Evolutionary conservation across 64 coral and sea anemone species (phyloP).

Genomic region (Montipora capricornis): DNA sequence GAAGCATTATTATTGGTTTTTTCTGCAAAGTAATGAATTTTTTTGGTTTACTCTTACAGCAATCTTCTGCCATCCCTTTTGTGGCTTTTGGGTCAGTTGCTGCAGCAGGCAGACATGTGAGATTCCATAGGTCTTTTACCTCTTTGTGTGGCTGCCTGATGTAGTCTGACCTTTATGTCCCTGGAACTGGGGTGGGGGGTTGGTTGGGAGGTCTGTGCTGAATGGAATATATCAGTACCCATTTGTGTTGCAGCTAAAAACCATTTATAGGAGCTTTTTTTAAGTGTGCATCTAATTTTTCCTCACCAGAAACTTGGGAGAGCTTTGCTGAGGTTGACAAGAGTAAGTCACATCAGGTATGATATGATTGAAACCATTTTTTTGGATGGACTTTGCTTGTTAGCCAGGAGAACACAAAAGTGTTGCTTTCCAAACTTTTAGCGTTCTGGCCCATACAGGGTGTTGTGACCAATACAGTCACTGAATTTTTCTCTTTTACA

Average conservation of each 20-base stretch:
- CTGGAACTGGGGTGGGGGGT: not conserved
- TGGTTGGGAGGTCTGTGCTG: not conserved
- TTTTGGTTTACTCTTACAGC: not conserved
- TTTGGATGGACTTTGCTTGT: not conserved
- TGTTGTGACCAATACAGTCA: too few relatives aligned
- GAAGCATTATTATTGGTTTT: not conserved
- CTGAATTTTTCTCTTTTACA: too few relatives aligned
- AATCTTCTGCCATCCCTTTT: constrained; percentile 34
- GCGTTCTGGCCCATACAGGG: too few relatives aligned
- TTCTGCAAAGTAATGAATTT: not conserved
- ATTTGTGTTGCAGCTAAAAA: not conserved
- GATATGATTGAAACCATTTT: not conserved
- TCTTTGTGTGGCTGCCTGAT: constrained; percentile 1
- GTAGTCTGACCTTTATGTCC: not conserved
- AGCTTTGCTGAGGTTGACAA: constrained; percentile 88
- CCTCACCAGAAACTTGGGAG: constrained; percentile 85
- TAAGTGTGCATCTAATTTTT: not conserved
- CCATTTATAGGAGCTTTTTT: not conserved
- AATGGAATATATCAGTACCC: not conserved
- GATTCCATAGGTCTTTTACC: not conserved
- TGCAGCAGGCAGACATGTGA: constrained; percentile 19
- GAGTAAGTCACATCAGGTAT: constrained; percentile 95
- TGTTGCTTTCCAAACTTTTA: not conserved
- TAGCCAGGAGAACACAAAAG: not conserved
- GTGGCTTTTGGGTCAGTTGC: not conserved